These are phyloP conservation scores for Elegia similella DNA, from an alignment of 2,888 invertebrate genomes.

Conservation along the genomic window DNA sequence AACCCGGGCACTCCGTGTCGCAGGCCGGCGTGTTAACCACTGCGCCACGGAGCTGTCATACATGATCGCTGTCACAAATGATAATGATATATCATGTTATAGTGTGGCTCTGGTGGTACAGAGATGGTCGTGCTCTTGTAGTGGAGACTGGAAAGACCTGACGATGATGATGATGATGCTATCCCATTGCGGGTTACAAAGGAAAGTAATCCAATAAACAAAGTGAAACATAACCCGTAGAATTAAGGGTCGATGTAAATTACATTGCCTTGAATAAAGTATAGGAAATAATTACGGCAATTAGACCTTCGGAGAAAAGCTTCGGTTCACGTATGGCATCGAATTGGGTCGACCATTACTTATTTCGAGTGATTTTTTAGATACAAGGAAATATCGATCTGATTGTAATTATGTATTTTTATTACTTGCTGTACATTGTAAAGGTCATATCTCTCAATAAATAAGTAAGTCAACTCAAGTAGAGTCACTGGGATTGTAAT, in stretches of 20 bases:
- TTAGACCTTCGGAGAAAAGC: slow-evolving; percentile 38
- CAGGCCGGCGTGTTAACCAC: too few relatives aligned
- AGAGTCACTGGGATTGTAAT: too few relatives aligned
- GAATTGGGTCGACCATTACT: slow-evolving; percentile 11
- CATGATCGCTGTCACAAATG: too few relatives aligned
- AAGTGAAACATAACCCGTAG: background rate
- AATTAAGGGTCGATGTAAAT: slow-evolving; percentile 28
- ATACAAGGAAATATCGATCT: background rate
- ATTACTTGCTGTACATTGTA: background rate
- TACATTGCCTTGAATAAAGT: slow-evolving; percentile 31
- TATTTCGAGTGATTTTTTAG: background rate
- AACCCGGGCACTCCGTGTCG: too few relatives aligned
- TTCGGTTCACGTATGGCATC: slow-evolving; percentile 4
- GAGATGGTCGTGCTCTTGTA: too few relatives aligned
- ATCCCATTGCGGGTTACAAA: too few relatives aligned
- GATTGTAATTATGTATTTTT: background rate
- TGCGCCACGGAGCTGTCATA: too few relatives aligned
- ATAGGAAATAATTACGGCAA: slow-evolving; percentile 42
- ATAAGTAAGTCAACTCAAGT: too few relatives aligned
- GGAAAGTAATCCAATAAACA: background rate
- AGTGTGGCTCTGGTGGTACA: too few relatives aligned
- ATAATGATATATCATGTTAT: too few relatives aligned
- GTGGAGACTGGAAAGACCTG: too few relatives aligned
- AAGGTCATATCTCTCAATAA: background rate
- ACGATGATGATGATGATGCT: too few relatives aligned